A percentile compares a stretch with the other conserved stretches of the same genome.
phyloP scores from a whole-genome alignment of 2,113 vertebrate species.

The Corythornis vintsioides region DNA sequence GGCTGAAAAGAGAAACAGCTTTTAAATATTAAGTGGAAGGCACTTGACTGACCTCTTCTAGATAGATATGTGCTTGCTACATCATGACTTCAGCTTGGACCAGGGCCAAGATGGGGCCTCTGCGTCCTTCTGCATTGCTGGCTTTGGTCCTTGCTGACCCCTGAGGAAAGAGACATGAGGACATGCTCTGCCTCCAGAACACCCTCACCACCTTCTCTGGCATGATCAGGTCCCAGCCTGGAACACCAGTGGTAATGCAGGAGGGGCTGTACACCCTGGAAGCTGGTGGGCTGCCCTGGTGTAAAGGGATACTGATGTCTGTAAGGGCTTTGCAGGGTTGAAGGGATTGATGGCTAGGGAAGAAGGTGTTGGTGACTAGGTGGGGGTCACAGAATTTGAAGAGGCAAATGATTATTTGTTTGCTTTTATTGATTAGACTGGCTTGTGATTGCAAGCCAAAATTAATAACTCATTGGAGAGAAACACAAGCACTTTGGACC shows the following conservation, averaged over 20 bases:
- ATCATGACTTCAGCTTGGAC: background rate
- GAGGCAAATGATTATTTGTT: background rate
- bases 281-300: background rate
- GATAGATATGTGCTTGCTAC: background rate
- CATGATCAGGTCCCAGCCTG: background rate
- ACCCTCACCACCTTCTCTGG: background rate
- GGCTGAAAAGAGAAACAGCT: slow-evolving; percentile 42
- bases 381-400: background rate
- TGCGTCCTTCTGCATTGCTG: background rate
- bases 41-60: slow-evolving; percentile 21
- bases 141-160: background rate
- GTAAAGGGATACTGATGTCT: background rate
- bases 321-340: background rate
- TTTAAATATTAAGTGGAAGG: slow-evolving; percentile 47
- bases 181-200: background rate
- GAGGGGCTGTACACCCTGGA: background rate
- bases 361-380: background rate
- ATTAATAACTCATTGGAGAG: background rate
- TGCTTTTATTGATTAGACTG: background rate
- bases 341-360: background rate
- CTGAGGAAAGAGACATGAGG: background rate
- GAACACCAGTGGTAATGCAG: background rate
- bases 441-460: background rate
- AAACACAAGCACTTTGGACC: background rate
- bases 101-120: slow-evolving; percentile 13